Evolutionary conservation across 1,140 invertebrate species (phyloP), one percentile per base, ranked within the genome.

Genomic region (Lasaia peninsularis): DNA sequence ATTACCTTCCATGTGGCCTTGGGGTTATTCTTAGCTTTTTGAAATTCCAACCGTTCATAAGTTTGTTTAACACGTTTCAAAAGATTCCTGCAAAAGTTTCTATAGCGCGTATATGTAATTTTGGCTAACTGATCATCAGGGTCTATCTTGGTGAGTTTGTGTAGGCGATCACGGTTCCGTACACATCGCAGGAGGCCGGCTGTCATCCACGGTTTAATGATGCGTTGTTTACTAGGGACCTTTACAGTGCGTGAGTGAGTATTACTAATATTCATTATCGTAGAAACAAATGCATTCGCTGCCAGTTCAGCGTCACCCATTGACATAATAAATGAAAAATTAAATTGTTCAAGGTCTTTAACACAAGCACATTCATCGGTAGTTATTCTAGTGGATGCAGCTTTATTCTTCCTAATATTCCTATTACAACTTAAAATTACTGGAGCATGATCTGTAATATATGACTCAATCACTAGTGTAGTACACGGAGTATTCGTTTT

Each of bases 151-250:
- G 34, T 37, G 12, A 37, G 34, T 61, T 60, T 65, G 63, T 65
- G 56, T 6, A 63, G 21, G 24, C 44, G 63, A 28, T 67, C 55
- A n/a, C 63, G 40, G 31, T 65, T 35, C 53, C 57, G 52, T 28
- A 69, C 62, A 60, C 66, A 69, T 9, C 63, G 20, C 8, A 68
- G 11, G 10, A 71, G 28, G 16, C 69, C 65, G n/a, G 63, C 49
- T 0, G 69, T 67, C 10, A 71, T 62, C 69, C 69, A 71, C 3
- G 65, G 65, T 49, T 58, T 63, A 50, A 63, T 58, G 9, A 63
- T 63, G 16, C 55, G 50, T n/a, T 54, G 20, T 32, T 35, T 58
- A 55, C 60, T 56, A 11, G 61, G 18, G 12, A 54, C 51, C 32
- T 24, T 32, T 32, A 37, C 34, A 37, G 12, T 37, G 34, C 34